Evolutionary conservation across 35 echinoderm and acorn worm species (phyloP).

Genomic region (Anneissia japonica): DNA sequence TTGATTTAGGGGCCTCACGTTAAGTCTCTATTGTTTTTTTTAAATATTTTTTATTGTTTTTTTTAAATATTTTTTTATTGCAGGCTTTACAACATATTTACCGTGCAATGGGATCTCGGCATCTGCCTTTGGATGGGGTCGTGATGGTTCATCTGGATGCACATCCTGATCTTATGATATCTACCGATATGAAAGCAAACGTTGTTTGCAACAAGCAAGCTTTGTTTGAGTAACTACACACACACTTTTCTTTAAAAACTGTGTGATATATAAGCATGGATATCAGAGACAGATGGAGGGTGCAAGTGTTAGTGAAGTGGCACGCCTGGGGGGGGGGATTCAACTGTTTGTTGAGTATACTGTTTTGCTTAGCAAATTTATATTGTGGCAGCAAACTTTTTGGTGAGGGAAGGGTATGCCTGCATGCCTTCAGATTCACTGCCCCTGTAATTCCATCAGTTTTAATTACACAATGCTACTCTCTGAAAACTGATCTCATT

Average conservation of each 20-base stretch:
- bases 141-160: conserved; percentile 89
- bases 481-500: too few relatives aligned
- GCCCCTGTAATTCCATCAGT: too few relatives aligned
- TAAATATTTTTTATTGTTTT: neutral
- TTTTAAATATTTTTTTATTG: neutral
- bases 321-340: too few relatives aligned
- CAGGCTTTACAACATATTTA: conserved; percentile 86
- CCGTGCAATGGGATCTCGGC: conserved; percentile 61
- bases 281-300: neutral
- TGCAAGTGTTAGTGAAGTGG: neutral
- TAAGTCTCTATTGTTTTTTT: neutral
- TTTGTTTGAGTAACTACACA: neutral
- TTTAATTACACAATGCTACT: too few relatives aligned
- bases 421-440: too few relatives aligned
- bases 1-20: neutral
- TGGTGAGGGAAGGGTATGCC: too few relatives aligned
- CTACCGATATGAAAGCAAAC: conserved; percentile 70
- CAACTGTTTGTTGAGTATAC: too few relatives aligned
- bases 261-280: neutral
- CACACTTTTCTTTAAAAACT: neutral
- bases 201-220: conserved; percentile 49
- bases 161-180: conserved; percentile 85
- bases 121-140: conserved; percentile 68
- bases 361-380: too few relatives aligned
- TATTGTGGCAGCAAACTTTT: too few relatives aligned